Conservation (phyloP, 2,113 vertebrate species). For the Muntiacus reevesi region DNA sequence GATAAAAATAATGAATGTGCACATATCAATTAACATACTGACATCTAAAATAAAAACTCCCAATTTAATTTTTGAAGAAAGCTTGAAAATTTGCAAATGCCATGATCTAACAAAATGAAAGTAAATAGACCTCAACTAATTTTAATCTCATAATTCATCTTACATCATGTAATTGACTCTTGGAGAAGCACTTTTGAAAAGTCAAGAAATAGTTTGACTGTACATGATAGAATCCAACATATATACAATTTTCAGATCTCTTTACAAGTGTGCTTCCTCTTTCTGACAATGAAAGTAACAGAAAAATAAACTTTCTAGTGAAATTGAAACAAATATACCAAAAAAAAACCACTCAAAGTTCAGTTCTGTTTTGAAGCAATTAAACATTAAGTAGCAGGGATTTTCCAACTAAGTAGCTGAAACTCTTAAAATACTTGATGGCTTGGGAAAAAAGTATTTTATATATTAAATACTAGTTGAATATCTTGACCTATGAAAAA, state of each 20-base stretch:
- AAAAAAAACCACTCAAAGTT: constrained; percentile 54
- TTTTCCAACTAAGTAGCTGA: constrained; percentile 70
- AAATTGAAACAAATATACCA: constrained; percentile 56
- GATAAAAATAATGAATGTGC: constrained; percentile 25
- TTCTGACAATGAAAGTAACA: constrained; percentile 61
- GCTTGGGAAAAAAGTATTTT: constrained; percentile 58
- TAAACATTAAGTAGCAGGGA: constrained; percentile 51
- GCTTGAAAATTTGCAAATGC: background rate
- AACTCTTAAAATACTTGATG: constrained; percentile 66
- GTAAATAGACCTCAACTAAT: background rate
- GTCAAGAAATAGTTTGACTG: background rate
- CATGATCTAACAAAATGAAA: constrained; percentile 31
- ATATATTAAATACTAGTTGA: constrained; percentile 46
- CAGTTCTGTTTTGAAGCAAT: constrained; percentile 66
- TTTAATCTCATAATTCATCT: constrained; percentile 39
- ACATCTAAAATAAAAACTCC: constrained; percentile 33
- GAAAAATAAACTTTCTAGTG: constrained; percentile 60
- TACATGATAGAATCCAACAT: background rate
- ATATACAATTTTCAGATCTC: constrained; percentile 32
- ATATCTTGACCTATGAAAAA: constrained; percentile 47
- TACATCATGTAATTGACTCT: background rate
- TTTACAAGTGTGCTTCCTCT: constrained; percentile 47
- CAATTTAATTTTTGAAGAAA: background rate
- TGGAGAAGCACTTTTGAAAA: constrained; percentile 4
- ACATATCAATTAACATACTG: background rate